phyloP scores from a whole-genome alignment of 2,888 invertebrate species.

The Callinectes sapidus region DNA sequence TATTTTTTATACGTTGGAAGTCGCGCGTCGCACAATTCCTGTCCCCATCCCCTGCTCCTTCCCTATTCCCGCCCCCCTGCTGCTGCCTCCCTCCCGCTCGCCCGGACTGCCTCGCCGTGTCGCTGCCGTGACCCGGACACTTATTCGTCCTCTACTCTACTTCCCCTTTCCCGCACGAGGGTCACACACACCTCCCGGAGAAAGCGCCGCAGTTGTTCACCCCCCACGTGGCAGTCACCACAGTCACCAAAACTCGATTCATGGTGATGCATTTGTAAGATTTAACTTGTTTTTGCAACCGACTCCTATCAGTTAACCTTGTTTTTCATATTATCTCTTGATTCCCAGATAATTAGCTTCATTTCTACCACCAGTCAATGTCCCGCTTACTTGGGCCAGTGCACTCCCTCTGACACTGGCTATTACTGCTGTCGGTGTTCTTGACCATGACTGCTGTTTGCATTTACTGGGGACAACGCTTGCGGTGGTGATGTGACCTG shows the following conservation, averaged over 20 bases:
- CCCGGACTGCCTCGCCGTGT: constrained; percentile 14
- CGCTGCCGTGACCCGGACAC: constrained; percentile 7
- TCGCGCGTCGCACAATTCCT: constrained; percentile 45
- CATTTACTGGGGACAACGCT: constrained; percentile 8
- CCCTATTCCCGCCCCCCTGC: constrained; percentile 16
- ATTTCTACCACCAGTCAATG: neutral
- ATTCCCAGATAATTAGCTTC: neutral
- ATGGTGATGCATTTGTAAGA: neutral
- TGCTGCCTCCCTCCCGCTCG: constrained; percentile 33
- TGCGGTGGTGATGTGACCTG: constrained; percentile 23
- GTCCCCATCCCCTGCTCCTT: neutral
- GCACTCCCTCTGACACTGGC: neutral
- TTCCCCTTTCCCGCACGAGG: neutral
- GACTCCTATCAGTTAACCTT: neutral
- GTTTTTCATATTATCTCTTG: neutral
- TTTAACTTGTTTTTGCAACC: neutral
- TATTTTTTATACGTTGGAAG: constrained; percentile 58
- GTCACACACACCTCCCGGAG: constrained; percentile 20
- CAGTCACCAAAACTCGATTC: neutral
- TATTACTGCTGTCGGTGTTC: neutral
- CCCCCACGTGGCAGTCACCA: neutral
- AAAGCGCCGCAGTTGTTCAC: neutral
- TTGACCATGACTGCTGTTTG: neutral
- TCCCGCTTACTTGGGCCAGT: neutral
- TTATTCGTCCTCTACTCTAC: neutral